Evolutionary conservation across 2,113 vertebrate species (phyloP), one percentile per base, ranked within the genome.

Genomic region (Raja brachyura): DNA sequence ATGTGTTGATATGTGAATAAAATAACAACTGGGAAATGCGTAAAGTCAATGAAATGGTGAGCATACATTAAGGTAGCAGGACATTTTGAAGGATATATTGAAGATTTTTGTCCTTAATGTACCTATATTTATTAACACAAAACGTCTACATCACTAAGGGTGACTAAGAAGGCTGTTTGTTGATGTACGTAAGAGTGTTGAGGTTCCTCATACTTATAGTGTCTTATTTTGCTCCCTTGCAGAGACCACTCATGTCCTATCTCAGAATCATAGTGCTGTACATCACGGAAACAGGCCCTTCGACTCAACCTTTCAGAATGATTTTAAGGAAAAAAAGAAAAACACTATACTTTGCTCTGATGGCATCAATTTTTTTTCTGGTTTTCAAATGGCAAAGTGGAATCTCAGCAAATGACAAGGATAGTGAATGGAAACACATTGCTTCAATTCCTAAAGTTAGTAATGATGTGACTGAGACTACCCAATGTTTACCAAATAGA

Each of bases 401-500:
- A n/a, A 88, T 31, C 14, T 28, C 13, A 63, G 11, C 83, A 31
- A 63, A 5, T n/a, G n/a, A 66, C 7, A 88, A 88, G 59, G n/a
- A 88, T 88, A 31, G 63, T 63, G 83, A 66, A 88, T 63, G 28
- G 9, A 63, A 14, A 18, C 59, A 18, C 7, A 13, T 2, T 63
- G 2, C 13, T 31, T 16, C 31, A n/a, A 59, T 66, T n/a, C 28
- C 83, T 16, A 13, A 18, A 33, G 83, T 63, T 31, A 88, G 59
- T n/a, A 63, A 18, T 63, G 18, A 88, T 31, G 1, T 31, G 16
- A 88, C 59, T 16, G n/a, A 39, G 33, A 74, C 93, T 20, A 93
- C 86, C 61, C 93, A 31, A 14, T 97, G 97, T 94, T 93, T 59
- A 31, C 95, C 95, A 0, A 93, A 97, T 92, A 31, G n/a, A 70